Percentiles rank a stretch among this genome's conserved stretches.
These are phyloP conservation scores for Arbacia lixula DNA, from an alignment of 53 echinoderm and acorn worm species.

Conservation along the genomic window DNA sequence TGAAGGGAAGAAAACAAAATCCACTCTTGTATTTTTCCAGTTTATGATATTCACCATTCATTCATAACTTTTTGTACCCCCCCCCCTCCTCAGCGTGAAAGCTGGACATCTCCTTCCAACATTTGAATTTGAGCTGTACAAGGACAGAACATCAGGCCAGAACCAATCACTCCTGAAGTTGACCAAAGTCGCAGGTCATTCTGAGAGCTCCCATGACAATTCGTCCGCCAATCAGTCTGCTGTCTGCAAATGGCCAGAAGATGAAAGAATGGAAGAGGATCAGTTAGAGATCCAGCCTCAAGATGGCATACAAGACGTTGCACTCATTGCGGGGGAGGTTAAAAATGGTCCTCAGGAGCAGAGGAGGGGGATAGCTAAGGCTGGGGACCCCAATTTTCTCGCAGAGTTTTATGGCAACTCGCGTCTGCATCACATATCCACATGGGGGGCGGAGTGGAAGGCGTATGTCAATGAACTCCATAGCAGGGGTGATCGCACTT, in stretches of 20 bases:
- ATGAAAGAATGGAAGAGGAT: too few species aligned
- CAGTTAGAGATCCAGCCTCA: too few species aligned
- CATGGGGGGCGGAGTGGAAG: slow-evolving; percentile 98
- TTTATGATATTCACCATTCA: too few species aligned
- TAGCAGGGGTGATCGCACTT: slow-evolving; percentile 66
- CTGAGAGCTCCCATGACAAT: too few species aligned
- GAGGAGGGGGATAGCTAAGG: slow-evolving; percentile 62
- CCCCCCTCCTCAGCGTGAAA: slow-evolving; percentile 71
- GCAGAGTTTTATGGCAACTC: slow-evolving; percentile 96
- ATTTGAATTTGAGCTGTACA: slow-evolving; percentile 73
- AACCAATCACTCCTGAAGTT: slow-evolving; percentile 57
- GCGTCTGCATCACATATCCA: slow-evolving; percentile 90
- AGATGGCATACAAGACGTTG: too few species aligned
- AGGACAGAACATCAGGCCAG: slow-evolving; percentile 60
- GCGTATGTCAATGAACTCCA: slow-evolving; percentile 89
- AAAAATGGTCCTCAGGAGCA: too few species aligned
- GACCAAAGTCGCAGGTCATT: too few species aligned
- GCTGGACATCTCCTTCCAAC: slow-evolving; percentile 80
- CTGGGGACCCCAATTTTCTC: slow-evolving; percentile 84
- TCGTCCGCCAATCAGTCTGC: too few species aligned
- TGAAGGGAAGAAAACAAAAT: not conserved
- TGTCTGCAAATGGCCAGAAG: too few species aligned
- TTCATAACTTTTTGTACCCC: not conserved
- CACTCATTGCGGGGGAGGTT: too few species aligned
- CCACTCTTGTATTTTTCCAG: too few species aligned